Base-by-base conservation (phyloP, 2,797 vertebrate species). In the Onychomys torridus region DNA sequence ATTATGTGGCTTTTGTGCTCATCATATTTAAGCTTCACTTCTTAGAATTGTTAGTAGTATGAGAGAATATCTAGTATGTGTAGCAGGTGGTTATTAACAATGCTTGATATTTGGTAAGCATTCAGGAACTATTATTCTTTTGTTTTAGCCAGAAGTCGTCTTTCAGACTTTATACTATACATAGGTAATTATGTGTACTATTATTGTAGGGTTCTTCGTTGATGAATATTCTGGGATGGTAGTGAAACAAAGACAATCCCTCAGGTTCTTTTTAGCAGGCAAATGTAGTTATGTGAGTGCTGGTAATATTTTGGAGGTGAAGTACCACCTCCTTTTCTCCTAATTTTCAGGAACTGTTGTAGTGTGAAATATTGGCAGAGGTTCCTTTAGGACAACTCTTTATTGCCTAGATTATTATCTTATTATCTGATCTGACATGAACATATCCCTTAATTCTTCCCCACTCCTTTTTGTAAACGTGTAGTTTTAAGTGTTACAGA, bases 181-280 rank as follows among this genome's bases (percentile, higher is more conserved):
- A 81, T 25, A 71, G 81, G 12, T 67, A 46, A 61, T 69, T 32
- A n/a, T 83, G 0, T 71, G 49, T 69, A 27, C 29, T 76, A 2
- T 83, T 90, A 81, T 16, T 61, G 27, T 95, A 65, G 88, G 81
- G n/a, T 32, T 94, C 19, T 59, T 91, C 82, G 67, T 91, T 91
- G 73, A n/a, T 95, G 59, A 87, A 43, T 63, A 71, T 40, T 90
- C 29, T 40, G 21, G 73, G 43, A 86, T 29, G 82, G 55, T 0
- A 77, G 52, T 78, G 13, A 71, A 40, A 37, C 55, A 81, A 59
- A 84, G 65, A 77, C 85, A 67, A 59, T 46, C 27, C 86, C 37
- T 57, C 25, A 40, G 32, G 32, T 34, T 97, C 2, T 89, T 96
- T 63, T 95, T 67, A 88, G 81, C 34, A 83, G 11, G 13, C 34